Evolutionary conservation across 2,113 vertebrate species (phyloP), one percentile per base, ranked within the genome.

Genomic region (Tragelaphus imberbis): DNA sequence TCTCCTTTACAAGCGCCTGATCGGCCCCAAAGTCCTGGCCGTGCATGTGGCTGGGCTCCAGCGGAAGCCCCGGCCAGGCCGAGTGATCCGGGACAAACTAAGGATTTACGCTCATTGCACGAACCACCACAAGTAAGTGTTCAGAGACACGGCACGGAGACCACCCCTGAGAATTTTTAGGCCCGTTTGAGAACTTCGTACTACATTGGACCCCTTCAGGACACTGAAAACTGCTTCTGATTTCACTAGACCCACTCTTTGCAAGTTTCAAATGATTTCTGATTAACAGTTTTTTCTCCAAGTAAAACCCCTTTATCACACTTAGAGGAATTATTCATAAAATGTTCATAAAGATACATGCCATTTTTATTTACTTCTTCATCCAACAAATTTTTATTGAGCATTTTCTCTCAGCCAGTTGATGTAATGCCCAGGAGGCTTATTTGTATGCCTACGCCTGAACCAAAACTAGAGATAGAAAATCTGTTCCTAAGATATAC

Each of bases 41-140:
- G 99, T 99, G 88, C 99, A 99, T 0, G 99, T 99, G 87, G 99
- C 99, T 0, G 99, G 99, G 84, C 99, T 99, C 15, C 99, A 99
- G 98, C 98, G 99, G 95, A 99, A 99, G 96, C 99, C 99, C 0
- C 99, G 99, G 49, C 99, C 99, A 0, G 99, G 99, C 96, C 98
- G 99, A 77, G 99, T 99, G 89, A 99, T 99, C 96, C 99, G 99
- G 0, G 99, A 99, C 98, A 99, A 99, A 97, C 99, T 99, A 33
- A 99, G 99, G 23, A 99, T 99, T 98, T 99, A 99, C 1, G 99
- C 99, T 53, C 99, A 99, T 98, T 99, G 99, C 97, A 99, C 99
- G 98, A 99, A 99, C 98, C 99, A 99, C 98, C 99, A 99, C 98
- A 99, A 99, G 99, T 99, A 99, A 99, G 99, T 98, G 59, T 47